Percentiles rank a stretch among this genome's conserved stretches.
These are phyloP conservation scores for Chrysemys picta DNA, from an alignment of 2,113 vertebrate genomes.

Conservation along the genomic window DNA sequence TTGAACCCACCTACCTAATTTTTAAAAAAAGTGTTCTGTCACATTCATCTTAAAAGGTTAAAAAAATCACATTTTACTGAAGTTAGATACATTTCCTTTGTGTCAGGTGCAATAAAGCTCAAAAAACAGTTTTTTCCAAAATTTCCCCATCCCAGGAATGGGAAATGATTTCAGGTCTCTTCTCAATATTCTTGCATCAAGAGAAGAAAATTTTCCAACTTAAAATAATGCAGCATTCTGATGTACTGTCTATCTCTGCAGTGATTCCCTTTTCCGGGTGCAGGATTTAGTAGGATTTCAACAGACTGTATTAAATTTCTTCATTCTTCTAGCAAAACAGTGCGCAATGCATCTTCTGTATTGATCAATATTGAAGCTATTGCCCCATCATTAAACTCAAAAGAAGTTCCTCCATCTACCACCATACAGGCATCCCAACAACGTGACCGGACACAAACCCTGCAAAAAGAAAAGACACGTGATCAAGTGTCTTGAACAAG, in stretches of 20 bases:
- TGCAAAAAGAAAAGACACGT: slow-evolving; percentile 49
- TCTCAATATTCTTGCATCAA: slow-evolving; percentile 32
- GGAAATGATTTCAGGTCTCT: slow-evolving; percentile 45
- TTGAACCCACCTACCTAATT: slow-evolving; percentile 58
- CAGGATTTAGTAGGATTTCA: slow-evolving; percentile 32
- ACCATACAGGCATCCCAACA: slow-evolving; percentile 99
- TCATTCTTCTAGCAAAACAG: slow-evolving; percentile 89
- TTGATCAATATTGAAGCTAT: slow-evolving; percentile 91
- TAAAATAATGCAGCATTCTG: slow-evolving; percentile 47
- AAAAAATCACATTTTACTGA: slow-evolving; percentile 10
- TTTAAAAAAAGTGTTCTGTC: slow-evolving; percentile 48
- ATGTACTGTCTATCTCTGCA: slow-evolving; percentile 39
- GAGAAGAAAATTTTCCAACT: slow-evolving; percentile 46
- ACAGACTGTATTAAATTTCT: slow-evolving; percentile 22
- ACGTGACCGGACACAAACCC: slow-evolving; percentile 92
- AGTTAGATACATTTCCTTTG: slow-evolving; percentile 34
- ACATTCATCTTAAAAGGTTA: slow-evolving; percentile 39
- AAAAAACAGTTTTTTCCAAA: slow-evolving; percentile 35
- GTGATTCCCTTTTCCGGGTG: slow-evolving; percentile 46
- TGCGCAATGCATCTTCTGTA: slow-evolving; percentile 91
- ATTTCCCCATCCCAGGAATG: slow-evolving; percentile 50
- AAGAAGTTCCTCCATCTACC: slow-evolving; percentile 95
- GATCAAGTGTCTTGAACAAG: background rate
- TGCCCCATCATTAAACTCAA: slow-evolving; percentile 97
- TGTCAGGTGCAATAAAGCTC: slow-evolving; percentile 34